Base-by-base conservation (phyloP, 37 sponge, comb jelly and placozoan species). In the Cladorhizidae sp. region DNA sequence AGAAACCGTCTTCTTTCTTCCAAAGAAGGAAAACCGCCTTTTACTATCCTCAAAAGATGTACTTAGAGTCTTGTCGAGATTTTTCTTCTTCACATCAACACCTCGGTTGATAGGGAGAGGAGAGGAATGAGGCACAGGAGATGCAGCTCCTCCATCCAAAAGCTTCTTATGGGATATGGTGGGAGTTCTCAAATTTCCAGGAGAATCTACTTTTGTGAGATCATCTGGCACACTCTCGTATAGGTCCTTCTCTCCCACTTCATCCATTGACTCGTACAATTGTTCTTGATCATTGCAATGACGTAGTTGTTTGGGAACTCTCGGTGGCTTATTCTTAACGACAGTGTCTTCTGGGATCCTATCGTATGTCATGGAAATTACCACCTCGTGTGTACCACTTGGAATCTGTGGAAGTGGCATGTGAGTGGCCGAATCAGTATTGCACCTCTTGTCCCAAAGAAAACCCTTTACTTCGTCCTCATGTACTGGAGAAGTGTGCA, bases 211-310 rank as follows among this genome's bases (percentile, higher is more conserved):
- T 12, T 31, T 2, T 64, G 23, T 39, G 1, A 72, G 11, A 40
- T 82, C 72, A n/a, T 86, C 83, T 36, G 86, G 84, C 12, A 91
- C 92, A 59, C 65, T 74, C 72, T 91, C 92, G 36, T 91, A 91
- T 76, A 82, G 76, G 40, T 81, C 86, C n/a, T 90, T 77, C 25
- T 73, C 67, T 67, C 28, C 58, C 57, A 73, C 61, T 1, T 84
- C 80, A 45, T 81, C 78, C 20, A 88, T 63, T 0, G 83, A 82
- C 17, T 88, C 88, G 42, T 88, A 88, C 33, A 82, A 9, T 23
- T 73, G 42, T 45, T 86, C 74, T 38, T 40, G 43, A 9, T 57
- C 2, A n/a, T 20, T 28, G 39, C 11, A 37, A 37, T 33, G 37
- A 21, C 3, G 38, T 33, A 39, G 18, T 14, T 68, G 35, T 56